A percentile compares a stretch with the other conserved stretches of the same genome.
These are phyloP conservation scores for Caenorhabditis parvicauda DNA, from an alignment of 2,888 invertebrate genomes.

Conservation along the genomic window DNA sequence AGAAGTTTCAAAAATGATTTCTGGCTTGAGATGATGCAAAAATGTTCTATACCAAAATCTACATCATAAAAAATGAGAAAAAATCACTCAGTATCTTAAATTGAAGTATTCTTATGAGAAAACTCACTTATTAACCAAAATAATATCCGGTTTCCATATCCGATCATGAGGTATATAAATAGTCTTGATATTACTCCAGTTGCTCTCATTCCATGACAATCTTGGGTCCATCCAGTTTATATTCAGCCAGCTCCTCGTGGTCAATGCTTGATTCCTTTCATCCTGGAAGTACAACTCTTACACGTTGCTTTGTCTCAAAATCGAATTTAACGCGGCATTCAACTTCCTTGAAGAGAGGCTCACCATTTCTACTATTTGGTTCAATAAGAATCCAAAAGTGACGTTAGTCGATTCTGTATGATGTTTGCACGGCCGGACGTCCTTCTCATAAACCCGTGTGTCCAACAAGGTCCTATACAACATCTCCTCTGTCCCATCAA, in stretches of 20 bases:
- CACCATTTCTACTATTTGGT: constrained; percentile 83
- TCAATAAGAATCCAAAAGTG: constrained; percentile 78
- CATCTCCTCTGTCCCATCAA: constrained; percentile 55
- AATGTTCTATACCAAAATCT: not conserved
- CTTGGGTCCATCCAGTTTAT: constrained; percentile 61
- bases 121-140: constrained; percentile 59
- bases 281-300: constrained; percentile 43
- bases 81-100: too few relatives aligned
- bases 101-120: not conserved
- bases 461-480: constrained; percentile 54
- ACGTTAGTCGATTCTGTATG: constrained; percentile 76
- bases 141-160: constrained; percentile 61
- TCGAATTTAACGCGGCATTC: not conserved
- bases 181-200: constrained; percentile 58
- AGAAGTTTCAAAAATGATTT: too few relatives aligned
- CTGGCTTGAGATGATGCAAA: too few relatives aligned
- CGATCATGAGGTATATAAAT: constrained; percentile 60
- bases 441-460: constrained; percentile 72
- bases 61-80: too few relatives aligned
- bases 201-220: constrained; percentile 32
- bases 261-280: constrained; percentile 61
- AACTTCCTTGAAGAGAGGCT: constrained; percentile 5
- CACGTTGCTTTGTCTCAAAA: not conserved
- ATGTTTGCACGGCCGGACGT: constrained; percentile 75
- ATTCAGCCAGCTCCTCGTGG: constrained; percentile 61